These are phyloP conservation scores for Agrilus planipennis DNA, from an alignment of 1,140 invertebrate species.

Conservation along the genomic window DNA sequence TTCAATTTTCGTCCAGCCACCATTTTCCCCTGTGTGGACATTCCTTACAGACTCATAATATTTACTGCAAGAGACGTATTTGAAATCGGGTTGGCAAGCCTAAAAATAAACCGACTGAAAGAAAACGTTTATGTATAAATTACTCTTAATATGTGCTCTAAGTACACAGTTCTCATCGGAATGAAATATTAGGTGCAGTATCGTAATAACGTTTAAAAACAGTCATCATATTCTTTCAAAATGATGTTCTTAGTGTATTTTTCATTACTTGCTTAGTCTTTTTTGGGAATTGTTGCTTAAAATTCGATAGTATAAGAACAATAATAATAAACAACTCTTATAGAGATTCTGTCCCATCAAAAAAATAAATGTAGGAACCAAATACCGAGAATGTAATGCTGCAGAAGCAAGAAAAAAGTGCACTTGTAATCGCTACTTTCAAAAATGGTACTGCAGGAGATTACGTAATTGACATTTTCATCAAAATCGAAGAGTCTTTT, in stretches of 20 bases:
- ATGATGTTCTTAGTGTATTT: background rate
- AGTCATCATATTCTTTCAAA: background rate
- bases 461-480: too few species aligned
- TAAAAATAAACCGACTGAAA: constrained; percentile 1
- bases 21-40: background rate
- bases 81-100: constrained; percentile 7
- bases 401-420: too few species aligned
- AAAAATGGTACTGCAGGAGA: too few species aligned
- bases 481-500: too few species aligned
- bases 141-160: too few species aligned
- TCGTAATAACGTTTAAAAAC: background rate
- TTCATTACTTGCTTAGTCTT: background rate
- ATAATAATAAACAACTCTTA: background rate
- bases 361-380: too few species aligned
- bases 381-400: too few species aligned
- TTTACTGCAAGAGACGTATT: constrained; percentile 3
- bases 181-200: background rate
- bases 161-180: background rate
- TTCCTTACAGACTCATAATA: constrained; percentile 1
- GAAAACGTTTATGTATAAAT: background rate
- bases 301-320: background rate
- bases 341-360: too few species aligned
- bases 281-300: background rate
- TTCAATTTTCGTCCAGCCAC: background rate
- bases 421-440: too few species aligned